Percentiles rank a stretch among this genome's conserved stretches.
phyloP scores from a whole-genome alignment of 2,797 vertebrate species.

The Anguilla megastoma region DNA sequence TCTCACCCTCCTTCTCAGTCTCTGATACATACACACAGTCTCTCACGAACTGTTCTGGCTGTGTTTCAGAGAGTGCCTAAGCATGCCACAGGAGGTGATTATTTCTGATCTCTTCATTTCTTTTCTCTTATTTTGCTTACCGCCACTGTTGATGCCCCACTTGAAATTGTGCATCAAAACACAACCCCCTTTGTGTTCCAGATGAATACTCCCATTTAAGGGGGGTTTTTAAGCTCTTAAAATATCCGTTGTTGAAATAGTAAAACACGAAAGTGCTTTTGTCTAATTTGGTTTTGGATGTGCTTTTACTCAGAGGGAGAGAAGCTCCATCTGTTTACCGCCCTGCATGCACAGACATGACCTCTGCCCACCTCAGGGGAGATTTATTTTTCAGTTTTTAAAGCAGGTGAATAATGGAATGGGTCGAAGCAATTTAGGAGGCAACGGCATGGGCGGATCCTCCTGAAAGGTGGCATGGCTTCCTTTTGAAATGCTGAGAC shows the following conservation, averaged over 20 bases:
- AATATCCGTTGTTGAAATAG: slow-evolving; percentile 25
- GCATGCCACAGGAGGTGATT: slow-evolving; percentile 15
- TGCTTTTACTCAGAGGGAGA: background rate
- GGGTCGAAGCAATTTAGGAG: background rate
- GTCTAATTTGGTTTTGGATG: slow-evolving; percentile 16
- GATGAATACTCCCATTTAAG: slow-evolving; percentile 11
- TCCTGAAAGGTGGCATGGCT: background rate
- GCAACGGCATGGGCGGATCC: background rate
- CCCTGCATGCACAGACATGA: background rate
- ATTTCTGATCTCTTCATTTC: background rate
- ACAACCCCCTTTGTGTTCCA: background rate
- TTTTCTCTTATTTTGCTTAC: background rate
- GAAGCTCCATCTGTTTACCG: slow-evolving; percentile 1
- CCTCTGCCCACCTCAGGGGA: background rate
- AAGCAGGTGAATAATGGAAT: background rate
- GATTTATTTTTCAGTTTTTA: background rate
- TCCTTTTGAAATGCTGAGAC: background rate
- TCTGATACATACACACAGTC: background rate
- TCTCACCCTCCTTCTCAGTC: background rate
- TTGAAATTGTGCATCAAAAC: slow-evolving; percentile 17
- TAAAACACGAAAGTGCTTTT: slow-evolving; percentile 35
- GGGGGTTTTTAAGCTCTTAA: slow-evolving; percentile 13
- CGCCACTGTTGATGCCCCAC: background rate
- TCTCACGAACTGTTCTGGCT: background rate
- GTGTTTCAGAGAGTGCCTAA: background rate